Percentiles rank a stretch among this genome's conserved stretches.
phyloP scores from a whole-genome alignment of 2,113 vertebrate species.

The Pterocles orientalis region DNA sequence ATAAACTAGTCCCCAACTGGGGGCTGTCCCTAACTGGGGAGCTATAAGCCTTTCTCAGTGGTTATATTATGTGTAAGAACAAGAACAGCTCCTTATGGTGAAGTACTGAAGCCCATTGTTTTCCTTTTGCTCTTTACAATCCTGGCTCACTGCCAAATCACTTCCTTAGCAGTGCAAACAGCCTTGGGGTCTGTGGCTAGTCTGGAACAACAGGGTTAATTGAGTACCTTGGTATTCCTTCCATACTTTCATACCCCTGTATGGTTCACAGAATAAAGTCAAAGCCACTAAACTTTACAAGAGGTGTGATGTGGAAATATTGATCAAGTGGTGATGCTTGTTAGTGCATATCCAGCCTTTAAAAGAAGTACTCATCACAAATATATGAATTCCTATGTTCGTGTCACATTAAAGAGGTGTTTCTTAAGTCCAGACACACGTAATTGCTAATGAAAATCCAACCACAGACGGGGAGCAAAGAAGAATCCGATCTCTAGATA shows the following conservation, averaged over 20 bases:
- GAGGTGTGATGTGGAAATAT: not conserved
- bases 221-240: not conserved
- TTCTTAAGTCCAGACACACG: not conserved
- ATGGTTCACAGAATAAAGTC: not conserved
- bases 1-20: not conserved
- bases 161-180: not conserved
- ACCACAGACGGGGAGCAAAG: accelerated
- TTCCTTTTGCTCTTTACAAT: not conserved
- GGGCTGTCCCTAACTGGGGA: not conserved
- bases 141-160: not conserved
- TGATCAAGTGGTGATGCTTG: not conserved
- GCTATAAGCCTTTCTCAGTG: not conserved
- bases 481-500: not conserved
- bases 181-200: not conserved
- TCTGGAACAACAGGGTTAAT: not conserved
- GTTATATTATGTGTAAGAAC: not conserved
- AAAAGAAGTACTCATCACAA: not conserved
- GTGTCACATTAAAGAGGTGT: not conserved
- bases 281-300: not conserved
- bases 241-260: not conserved
- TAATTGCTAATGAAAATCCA: not conserved
- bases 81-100: not conserved
- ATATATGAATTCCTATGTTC: not conserved
- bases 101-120: not conserved
- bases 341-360: not conserved